phyloP scores from a whole-genome alignment of 2,113 vertebrate genomes.

The Todiramphus chloris region DNA sequence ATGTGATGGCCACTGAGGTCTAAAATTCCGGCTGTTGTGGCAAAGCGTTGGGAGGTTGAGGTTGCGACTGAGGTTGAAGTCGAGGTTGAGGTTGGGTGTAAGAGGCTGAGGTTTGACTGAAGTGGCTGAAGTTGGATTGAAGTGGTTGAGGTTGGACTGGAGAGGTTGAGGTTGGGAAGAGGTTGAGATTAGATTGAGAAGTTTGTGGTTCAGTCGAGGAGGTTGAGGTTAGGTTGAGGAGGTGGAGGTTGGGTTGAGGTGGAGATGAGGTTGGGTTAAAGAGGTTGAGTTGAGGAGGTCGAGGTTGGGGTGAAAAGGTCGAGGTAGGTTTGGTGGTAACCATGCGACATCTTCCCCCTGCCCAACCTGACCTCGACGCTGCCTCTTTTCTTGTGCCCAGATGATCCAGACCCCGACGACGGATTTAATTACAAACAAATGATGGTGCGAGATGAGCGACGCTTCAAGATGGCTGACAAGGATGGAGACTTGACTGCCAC shows the following conservation, averaged over 20 bases:
- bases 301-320: not conserved
- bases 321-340: not conserved
- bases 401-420: conserved; percentile 86
- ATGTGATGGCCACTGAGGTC: too few relatives aligned
- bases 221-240: too few relatives aligned
- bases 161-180: not conserved
- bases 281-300: not conserved
- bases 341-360: fast-evolving
- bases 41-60: fast-evolving
- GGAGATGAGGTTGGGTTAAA: not conserved
- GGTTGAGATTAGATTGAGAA: not conserved
- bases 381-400: conserved; percentile 63
- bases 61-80: not conserved
- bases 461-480: conserved; percentile 87
- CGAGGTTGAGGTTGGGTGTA: not conserved
- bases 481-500: conserved; percentile 84
- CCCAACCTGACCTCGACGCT: not conserved
- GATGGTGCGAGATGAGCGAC: conserved; percentile 88
- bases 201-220: not conserved
- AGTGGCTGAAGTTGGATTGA: not conserved
- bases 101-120: too few relatives aligned
- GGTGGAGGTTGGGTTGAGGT: not conserved
- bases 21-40: fast-evolving
- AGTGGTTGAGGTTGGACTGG: not conserved
- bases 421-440: conserved; percentile 91